Conservation (phyloP, 2,888 invertebrate species). For the Thumatha senex region DNA sequence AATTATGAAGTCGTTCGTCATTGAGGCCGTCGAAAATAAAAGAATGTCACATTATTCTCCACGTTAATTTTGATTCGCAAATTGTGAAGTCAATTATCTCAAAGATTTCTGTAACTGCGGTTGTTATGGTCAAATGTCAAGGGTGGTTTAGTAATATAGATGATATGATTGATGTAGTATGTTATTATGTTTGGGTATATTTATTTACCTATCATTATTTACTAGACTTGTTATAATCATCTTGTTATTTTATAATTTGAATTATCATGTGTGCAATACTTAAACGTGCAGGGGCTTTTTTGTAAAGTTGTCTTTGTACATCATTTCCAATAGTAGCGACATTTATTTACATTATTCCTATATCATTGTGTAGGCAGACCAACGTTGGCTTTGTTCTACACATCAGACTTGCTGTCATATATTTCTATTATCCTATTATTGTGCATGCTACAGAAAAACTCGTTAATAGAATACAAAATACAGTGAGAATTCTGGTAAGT, state of each 20-base stretch:
- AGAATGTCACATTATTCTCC: too few species aligned
- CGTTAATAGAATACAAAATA: too few species aligned
- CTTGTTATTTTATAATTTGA: conserved; percentile 1
- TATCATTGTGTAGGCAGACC: too few species aligned
- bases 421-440: too few species aligned
- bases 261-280: not conserved
- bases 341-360: too few species aligned
- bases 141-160: conserved; percentile 7
- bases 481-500: too few species aligned
- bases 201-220: conserved; percentile 13
- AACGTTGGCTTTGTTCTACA: too few species aligned
- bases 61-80: conserved; percentile 21
- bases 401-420: too few species aligned
- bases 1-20: too few species aligned
- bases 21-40: too few species aligned
- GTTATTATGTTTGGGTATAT: conserved; percentile 3
- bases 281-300: not conserved
- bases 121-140: conserved; percentile 14
- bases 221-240: conserved; percentile 1
- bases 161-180: conserved; percentile 8
- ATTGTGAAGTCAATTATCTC: conserved; percentile 15
- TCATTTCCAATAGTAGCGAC: too few species aligned
- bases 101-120: conserved; percentile 9
- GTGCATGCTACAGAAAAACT: too few species aligned
- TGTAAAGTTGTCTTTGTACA: not conserved